These are phyloP conservation scores for Limnephilus lunatus DNA, from an alignment of 2,888 invertebrate species.

Conservation along the genomic window DNA sequence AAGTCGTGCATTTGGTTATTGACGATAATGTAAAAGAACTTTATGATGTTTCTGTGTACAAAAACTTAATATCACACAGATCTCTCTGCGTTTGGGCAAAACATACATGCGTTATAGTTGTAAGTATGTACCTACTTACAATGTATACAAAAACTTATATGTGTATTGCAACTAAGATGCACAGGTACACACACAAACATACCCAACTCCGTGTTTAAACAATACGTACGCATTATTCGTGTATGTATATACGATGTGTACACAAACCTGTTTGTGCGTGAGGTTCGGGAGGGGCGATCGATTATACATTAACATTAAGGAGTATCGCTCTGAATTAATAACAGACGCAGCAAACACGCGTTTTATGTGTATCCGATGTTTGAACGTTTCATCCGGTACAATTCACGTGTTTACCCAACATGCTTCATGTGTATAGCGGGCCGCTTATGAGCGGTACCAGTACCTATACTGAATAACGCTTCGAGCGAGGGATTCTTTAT, in stretches of 20 bases:
- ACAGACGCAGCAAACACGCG: constrained; percentile 59
- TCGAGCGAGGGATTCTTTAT: constrained; percentile 37
- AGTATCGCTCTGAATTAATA: constrained; percentile 60
- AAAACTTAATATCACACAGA: too few species aligned
- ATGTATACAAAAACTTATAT: background rate
- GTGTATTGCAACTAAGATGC: background rate
- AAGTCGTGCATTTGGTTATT: background rate
- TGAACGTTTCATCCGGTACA: constrained; percentile 51
- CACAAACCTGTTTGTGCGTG: background rate
- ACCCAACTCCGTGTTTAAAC: background rate
- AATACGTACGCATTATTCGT: background rate
- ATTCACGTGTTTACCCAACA: constrained; percentile 38
- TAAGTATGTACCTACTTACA: background rate
- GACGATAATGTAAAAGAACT: background rate
- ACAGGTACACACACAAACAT: background rate
- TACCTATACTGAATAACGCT: constrained; percentile 9
- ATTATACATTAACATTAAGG: constrained; percentile 60
- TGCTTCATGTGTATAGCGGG: background rate
- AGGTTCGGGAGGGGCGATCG: constrained; percentile 51
- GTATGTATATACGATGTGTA: background rate
- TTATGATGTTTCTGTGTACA: too few species aligned
- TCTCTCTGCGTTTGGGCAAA: background rate
- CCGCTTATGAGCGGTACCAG: constrained; percentile 37
- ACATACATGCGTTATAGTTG: background rate
- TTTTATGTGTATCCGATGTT: constrained; percentile 55